Base-by-base conservation (phyloP, 2,888 invertebrate species). In the Lasioglossum villosulum region DNA sequence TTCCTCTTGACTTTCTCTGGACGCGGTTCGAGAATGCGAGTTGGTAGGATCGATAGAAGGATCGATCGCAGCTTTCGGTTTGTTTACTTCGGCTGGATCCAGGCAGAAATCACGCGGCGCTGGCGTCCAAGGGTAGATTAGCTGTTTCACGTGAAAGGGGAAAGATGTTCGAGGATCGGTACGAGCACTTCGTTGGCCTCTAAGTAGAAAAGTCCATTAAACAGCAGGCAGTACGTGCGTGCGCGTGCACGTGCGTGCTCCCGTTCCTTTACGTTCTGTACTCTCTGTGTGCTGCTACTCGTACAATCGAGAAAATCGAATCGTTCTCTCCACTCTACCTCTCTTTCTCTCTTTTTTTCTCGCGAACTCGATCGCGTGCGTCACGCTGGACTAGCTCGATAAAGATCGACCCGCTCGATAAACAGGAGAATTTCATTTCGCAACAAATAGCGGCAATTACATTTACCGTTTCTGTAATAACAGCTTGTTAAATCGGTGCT, bases 171-270 rank as follows among this genome's bases (percentile, higher is more conserved):
- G 78, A 89, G 86, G 88, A 87, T 90, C 91, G 30, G 89, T 72
- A 88, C 88, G 48, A 86, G 91, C 94, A 95, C 94, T 95, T 95
- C 90, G 93, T 92, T 93, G 95, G 94, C 94, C 92, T 95, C 95
- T 95, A 95, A 95, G 95, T 94, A 94, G 93, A 93, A 95, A 95
- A 95, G 94, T 95, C 94, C 34, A 68, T 68, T 68, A 37, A 23
- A 68, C 12, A 23, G 37, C 34, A 37, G 68, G 23, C 23, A 37
- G 52, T 23, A 63, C 59, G 82, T 80, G 75, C 86, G 82, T 75
- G 85, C 80, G 82, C 75, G 78, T 78, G 85, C 88, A 83, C 82
- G 87, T 82, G 88, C 84, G 87, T 82, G 86, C 85, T 88, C 86
- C 84, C 89, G 90, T 93, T 83, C 71, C 59, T 63, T 63, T 63